Percentiles rank a stretch among this genome's conserved stretches.
phyloP scores from a whole-genome alignment of 1,140 invertebrate genomes.

The Hyles vespertilio region DNA sequence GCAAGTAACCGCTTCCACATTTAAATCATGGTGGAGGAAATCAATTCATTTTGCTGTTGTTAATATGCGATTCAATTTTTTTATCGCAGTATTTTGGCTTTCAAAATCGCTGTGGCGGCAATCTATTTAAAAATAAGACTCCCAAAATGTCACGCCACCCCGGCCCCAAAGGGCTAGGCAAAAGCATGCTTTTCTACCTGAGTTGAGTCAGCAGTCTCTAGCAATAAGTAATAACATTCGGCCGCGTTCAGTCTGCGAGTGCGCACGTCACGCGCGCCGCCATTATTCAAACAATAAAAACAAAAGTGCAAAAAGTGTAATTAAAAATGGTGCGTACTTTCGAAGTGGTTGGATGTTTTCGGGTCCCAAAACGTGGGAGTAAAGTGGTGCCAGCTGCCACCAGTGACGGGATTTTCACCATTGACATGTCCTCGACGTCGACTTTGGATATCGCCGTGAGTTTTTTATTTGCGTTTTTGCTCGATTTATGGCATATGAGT shows the following conservation, averaged over 20 bases:
- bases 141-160: no score
- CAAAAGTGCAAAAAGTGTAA: slow-evolving; percentile 17
- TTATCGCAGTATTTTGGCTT: no score
- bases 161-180: no score
- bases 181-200: no score
- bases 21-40: no score
- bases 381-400: slow-evolving; percentile 53
- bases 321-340: slow-evolving; percentile 52
- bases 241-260: not conserved
- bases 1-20: no score
- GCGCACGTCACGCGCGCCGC: slow-evolving; percentile 6
- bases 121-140: no score
- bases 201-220: no score
- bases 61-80: no score
- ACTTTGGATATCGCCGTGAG: slow-evolving; percentile 63
- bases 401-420: slow-evolving; percentile 56
- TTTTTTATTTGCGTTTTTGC: slow-evolving; percentile 9
- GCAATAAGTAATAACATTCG: no score
- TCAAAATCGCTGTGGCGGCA: no score
- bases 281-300: slow-evolving; percentile 4
- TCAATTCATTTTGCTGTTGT: no score
- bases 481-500: slow-evolving; percentile 3
- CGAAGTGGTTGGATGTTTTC: slow-evolving; percentile 54
- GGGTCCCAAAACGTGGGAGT: slow-evolving; percentile 43
- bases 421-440: slow-evolving; percentile 61